Evolutionary conservation across 2,888 invertebrate species (phyloP).

Genomic region (Anthrax anthrax): DNA sequence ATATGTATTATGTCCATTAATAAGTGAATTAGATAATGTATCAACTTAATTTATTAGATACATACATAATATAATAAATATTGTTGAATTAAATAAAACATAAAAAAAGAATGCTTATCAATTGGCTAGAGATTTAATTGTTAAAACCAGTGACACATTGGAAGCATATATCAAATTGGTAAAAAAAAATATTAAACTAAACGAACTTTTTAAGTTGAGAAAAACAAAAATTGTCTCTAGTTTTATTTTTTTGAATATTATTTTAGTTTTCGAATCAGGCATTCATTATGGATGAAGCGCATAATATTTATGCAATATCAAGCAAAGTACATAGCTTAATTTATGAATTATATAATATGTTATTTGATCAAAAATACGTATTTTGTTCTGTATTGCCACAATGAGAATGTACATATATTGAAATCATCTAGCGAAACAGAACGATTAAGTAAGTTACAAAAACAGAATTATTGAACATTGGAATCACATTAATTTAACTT

Average conservation of each 20-base stretch:
- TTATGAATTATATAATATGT: conserved; percentile 89
- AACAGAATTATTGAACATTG: too few relatives aligned
- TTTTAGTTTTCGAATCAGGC: conserved; percentile 94
- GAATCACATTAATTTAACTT: background rate
- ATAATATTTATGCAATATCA: conserved; percentile 62
- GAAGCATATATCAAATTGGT: conserved; percentile 91
- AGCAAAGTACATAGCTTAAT: conserved; percentile 88
- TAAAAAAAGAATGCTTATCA: conserved; percentile 79
- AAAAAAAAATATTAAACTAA: conserved; percentile 20
- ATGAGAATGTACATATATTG: conserved; percentile 84
- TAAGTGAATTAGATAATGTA: too few relatives aligned
- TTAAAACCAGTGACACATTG: conserved; percentile 81
- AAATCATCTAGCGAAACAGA: conserved; percentile 85
- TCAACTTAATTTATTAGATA: too few relatives aligned
- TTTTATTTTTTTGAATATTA: background rate
- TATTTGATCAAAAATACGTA: conserved; percentile 75
- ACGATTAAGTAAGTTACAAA: conserved; percentile 53
- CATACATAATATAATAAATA: too few relatives aligned
- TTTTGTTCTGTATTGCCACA: conserved; percentile 84
- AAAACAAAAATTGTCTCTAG: background rate
- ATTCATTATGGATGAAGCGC: conserved; percentile 81
- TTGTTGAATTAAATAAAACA: conserved; percentile 86
- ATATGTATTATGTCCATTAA: too few relatives aligned
- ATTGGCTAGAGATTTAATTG: conserved; percentile 80
- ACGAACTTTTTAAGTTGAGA: too few relatives aligned